Conservation (phyloP, 1,140 invertebrate species). For the Yoshiicerus persimilis region DNA sequence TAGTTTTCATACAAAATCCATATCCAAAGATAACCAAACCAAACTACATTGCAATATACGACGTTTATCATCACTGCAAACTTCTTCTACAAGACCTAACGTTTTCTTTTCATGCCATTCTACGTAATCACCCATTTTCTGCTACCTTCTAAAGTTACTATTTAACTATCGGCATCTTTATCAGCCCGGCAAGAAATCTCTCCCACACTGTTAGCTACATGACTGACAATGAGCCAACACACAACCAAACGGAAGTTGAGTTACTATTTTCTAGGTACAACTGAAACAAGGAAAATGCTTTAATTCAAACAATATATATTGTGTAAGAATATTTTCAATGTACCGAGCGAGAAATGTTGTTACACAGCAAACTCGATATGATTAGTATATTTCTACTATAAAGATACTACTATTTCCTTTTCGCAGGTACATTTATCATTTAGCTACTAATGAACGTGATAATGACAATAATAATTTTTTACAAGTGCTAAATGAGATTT, state of each 20-base stretch:
- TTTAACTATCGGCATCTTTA: not conserved
- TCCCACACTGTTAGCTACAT: no score
- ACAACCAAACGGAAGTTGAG: not conserved
- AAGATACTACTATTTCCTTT: not conserved
- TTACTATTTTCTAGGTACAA: not conserved
- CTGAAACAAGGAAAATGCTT: not conserved
- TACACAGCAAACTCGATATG: no score
- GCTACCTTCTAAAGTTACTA: not conserved
- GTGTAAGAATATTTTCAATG: not conserved
- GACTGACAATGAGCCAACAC: not conserved
- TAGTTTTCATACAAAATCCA: not conserved
- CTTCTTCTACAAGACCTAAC: not conserved
- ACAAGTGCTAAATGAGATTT: not conserved
- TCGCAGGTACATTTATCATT: not conserved
- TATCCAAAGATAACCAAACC: not conserved
- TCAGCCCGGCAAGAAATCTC: not conserved
- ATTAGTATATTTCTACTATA: not conserved
- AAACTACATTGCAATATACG: not conserved
- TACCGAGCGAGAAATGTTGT: no score
- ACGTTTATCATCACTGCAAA: not conserved
- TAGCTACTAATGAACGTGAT: not conserved
- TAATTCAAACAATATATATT: not conserved
- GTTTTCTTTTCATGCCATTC: not conserved
- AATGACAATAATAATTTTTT: not conserved
- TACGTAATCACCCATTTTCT: not conserved